Percentiles rank a stretch among this genome's conserved stretches.
Conservation (phyloP, 2,797 vertebrate species). For the Antrozous pallidus region DNA sequence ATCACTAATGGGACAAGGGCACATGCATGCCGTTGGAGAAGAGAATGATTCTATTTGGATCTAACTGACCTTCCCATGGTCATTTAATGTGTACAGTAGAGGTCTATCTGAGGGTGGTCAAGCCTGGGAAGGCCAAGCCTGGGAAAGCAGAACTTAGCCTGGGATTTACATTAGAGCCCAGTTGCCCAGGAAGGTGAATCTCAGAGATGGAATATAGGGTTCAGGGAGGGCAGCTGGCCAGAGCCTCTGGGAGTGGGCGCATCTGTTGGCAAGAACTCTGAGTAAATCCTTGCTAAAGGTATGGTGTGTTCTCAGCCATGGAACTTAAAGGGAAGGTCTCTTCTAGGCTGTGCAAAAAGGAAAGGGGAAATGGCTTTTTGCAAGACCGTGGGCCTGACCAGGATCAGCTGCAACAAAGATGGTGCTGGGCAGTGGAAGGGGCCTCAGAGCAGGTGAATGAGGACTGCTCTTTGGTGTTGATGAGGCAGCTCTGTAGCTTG, state of each 20-base stretch:
- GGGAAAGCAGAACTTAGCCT: neutral
- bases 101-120: neutral
- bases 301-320: neutral
- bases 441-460: fast-evolving
- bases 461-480: neutral
- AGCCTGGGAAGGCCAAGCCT: neutral
- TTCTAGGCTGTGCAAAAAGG: neutral
- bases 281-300: neutral
- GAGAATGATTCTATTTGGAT: neutral
- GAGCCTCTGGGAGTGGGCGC: neutral
- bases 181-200: neutral
- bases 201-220: neutral
- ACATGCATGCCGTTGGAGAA: neutral
- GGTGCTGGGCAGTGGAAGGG: neutral
- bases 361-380: neutral
- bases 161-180: neutral
- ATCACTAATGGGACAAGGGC: neutral
- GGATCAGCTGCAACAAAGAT: neutral
- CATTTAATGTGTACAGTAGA: neutral
- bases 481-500: neutral
- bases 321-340: neutral
- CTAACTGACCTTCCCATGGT: neutral
- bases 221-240: neutral
- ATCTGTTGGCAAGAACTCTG: neutral
- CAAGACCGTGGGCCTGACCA: neutral